Base-by-base conservation (phyloP, 1,140 invertebrate genomes). In the Leptopilina boulardi region DNA sequence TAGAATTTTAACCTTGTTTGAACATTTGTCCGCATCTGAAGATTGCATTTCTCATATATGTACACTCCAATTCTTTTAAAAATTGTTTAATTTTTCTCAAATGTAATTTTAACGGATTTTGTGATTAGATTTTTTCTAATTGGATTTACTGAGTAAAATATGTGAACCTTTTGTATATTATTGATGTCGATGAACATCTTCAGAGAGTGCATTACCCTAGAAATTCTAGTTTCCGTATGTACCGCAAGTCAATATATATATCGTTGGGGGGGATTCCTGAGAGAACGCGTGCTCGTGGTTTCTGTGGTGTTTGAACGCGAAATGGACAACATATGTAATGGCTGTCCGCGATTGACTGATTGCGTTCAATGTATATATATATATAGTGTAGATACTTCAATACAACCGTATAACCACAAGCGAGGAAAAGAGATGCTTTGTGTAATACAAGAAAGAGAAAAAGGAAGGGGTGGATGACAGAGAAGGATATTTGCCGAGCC, bases 271-370 rank as follows among this genome's bases (percentile, higher is more conserved):
- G 77, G 78, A 84, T 79, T 81, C 77, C 70, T 59, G 73, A 54
- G 51, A 38, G 18, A 71, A 75, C 34, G 74, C 80, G 73, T 76
- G 71, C 41, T 38, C 51, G 79, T 76, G 81, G 77, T 83, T 80
- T 83, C 78, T 80, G 81, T 74, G 79, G 81, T 89, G 83, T 89
- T 88, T 87, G 86, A 87, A 86, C 83, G 80, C 80, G 85, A 87
- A 87, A 89, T 87, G 87, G 87, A 87, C 86, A 86, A 86, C 85
- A 86, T 86, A 79, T 86, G 87, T 88, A 87, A 87, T 84, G 85
- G 75, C 76, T 83, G 81, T 86, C 82, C 73, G 77, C 79, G 82
- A 77, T 71, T 82, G 82, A 87, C 81, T 81, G 87, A 47, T 70
- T 80, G 79, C 71, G 42, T 76, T 38, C 42, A 56, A 41, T 47